Evolutionary conservation across 1,140 invertebrate genomes (phyloP).

Genomic region (Pogonomyrmex californicus): DNA sequence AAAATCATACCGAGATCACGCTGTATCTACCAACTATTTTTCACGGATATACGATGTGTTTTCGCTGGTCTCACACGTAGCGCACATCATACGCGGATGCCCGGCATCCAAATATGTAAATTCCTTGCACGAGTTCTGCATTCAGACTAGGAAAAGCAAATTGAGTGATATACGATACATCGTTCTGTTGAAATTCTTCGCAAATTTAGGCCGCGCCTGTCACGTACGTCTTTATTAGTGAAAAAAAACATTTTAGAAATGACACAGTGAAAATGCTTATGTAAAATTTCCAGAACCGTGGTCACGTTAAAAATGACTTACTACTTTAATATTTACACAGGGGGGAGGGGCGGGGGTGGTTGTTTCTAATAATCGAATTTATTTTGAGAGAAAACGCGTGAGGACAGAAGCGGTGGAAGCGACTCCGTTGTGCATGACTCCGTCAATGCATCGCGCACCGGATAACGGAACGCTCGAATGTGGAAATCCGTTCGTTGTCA

Average conservation of each 20-base stretch:
- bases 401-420: neutral
- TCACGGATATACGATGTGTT: neutral
- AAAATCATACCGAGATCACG: slow-evolving; percentile 25
- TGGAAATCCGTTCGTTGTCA: slow-evolving; percentile 31
- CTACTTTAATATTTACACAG: too few species aligned
- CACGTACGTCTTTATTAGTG: neutral
- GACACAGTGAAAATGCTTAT: too few species aligned
- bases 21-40: slow-evolving; percentile 41
- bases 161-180: slow-evolving; percentile 22
- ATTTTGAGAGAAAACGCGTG: neutral
- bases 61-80: slow-evolving; percentile 32
- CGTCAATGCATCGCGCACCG: neutral
- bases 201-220: neutral
- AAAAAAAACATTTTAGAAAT: neutral
- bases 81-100: slow-evolving; percentile 25
- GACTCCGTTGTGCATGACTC: neutral
- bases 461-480: slow-evolving; percentile 29
- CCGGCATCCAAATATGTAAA: slow-evolving; percentile 27
- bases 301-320: too few species aligned
- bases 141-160: slow-evolving; percentile 29
- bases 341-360: too few species aligned
- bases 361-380: neutral
- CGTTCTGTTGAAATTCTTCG: neutral
- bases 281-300: too few species aligned
- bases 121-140: slow-evolving; percentile 39